Percentiles rank a stretch among this genome's conserved stretches.
Conservation (phyloP, 1,140 invertebrate genomes). For the Drosophila ficusphila region DNA sequence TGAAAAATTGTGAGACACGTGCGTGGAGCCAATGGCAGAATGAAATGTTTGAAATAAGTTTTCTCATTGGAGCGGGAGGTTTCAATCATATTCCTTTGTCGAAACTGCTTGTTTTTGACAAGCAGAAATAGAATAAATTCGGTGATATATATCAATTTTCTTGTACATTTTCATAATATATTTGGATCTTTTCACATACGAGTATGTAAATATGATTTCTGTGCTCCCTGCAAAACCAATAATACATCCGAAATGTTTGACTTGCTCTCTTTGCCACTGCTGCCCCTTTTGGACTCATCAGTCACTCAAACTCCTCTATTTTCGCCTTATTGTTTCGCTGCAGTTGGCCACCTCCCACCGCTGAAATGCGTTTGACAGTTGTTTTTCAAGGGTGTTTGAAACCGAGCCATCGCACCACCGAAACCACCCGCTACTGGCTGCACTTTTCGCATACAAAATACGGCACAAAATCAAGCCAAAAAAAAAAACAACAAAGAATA, state of each 20-base stretch:
- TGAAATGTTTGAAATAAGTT: slow-evolving; percentile 28
- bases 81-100: slow-evolving; percentile 8
- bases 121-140: background rate
- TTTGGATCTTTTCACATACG: no score
- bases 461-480: background rate
- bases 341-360: slow-evolving; percentile 2
- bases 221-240: slow-evolving; percentile 48
- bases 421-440: slow-evolving; percentile 35
- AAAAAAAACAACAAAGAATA: slow-evolving; percentile 9
- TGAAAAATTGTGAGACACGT: slow-evolving; percentile 75
- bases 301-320: slow-evolving; percentile 28
- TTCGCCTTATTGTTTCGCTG: slow-evolving; percentile 15
- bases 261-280: slow-evolving; percentile 18
- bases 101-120: background rate
- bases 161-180: no score
- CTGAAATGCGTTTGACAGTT: slow-evolving; percentile 75
- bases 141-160: no score
- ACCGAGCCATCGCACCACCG: slow-evolving; percentile 21
- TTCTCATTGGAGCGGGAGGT: background rate
- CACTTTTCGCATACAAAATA: slow-evolving; percentile 39
- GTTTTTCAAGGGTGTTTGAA: slow-evolving; percentile 74
- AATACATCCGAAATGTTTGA: slow-evolving; percentile 34
- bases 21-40: slow-evolving; percentile 57
- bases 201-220: no score
- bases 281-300: slow-evolving; percentile 24